Base-by-base conservation (phyloP, 2,888 invertebrate species). In the Empis livida region DNA sequence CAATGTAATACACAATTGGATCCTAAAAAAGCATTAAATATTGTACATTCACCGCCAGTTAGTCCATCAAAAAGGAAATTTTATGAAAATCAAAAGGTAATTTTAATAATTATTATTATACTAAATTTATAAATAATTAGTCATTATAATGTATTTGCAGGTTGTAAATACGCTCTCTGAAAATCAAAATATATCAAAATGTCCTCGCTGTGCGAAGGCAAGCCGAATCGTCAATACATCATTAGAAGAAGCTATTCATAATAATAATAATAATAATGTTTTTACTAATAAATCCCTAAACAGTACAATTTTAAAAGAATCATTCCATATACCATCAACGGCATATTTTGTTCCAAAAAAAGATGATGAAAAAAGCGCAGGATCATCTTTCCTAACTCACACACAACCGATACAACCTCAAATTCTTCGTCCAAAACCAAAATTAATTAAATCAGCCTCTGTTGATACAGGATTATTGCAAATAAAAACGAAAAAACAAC, bases 21-120 rank as follows among this genome's bases (percentile, higher is more conserved):
- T 23, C 27, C 44, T 4, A 52, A 50, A 41, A 44, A 50, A 15
- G 10, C 38, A 8, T 37, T 43, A 3, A 37, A 35, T n/a, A 23
- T 38, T 14, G 32, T 32, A 23, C 43, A 43, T 27, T 51, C 54
- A 32, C 54, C 54, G 13, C 52, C 55, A 14, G 51, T 52, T 23
- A 55, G 55, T 43, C 55, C 55, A 30, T 52, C 52, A 10, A 52
- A 51, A 31, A 44, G 48, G 39, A 51, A 50, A 47, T 53, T 54
- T 31, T 46, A 53, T 43, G 54, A 55, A 38, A 48, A 53, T 50
- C 54, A 53, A 43, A 53, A 52, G 47, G 55, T 55, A 30, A 39
- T 40, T 11, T 14, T 3, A 27, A 10, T 31, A 5, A 20, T 5
- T 5, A 20, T 20, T 20, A 5, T 20, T 20, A 5, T 5, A 20